Evolutionary conservation across 1,140 invertebrate species (phyloP).

Genomic region (Ostrea denselamellosa): DNA sequence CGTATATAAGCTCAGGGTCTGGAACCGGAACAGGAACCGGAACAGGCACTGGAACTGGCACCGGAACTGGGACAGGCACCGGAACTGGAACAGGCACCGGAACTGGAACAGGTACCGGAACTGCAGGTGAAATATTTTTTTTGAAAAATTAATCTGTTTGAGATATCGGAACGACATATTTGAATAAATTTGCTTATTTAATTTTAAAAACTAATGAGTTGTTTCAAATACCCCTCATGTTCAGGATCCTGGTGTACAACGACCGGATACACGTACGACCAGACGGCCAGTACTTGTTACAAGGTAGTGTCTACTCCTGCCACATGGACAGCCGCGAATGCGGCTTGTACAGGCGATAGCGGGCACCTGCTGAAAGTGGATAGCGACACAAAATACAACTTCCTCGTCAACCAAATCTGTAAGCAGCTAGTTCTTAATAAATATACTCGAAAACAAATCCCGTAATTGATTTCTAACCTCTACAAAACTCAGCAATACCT

Average conservation of each 20-base stretch:
- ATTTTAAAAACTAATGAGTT: too few relatives aligned
- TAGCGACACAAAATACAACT: background rate
- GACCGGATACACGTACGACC: background rate
- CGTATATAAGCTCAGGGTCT: background rate
- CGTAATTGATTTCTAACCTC: background rate
- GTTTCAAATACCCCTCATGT: background rate
- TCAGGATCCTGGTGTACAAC: constrained; percentile 6
- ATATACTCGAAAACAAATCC: background rate
- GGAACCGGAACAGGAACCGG: constrained; percentile 32
- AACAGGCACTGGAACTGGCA: background rate
- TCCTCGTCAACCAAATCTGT: background rate
- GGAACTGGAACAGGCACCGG: too few relatives aligned
- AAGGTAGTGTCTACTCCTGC: background rate
- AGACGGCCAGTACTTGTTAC: background rate
- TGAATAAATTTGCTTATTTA: too few relatives aligned
- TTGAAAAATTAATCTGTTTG: too few relatives aligned
- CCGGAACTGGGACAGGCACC: background rate
- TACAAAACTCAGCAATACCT: too few relatives aligned
- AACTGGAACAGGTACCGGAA: too few relatives aligned
- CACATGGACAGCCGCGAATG: background rate
- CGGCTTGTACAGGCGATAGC: background rate
- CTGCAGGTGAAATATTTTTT: too few relatives aligned
- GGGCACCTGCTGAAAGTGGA: constrained; percentile 13
- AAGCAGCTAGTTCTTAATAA: background rate
- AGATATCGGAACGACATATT: too few relatives aligned